These are phyloP conservation scores for Parnassius apollo DNA, from an alignment of 2,888 invertebrate genomes.

Conservation along the genomic window DNA sequence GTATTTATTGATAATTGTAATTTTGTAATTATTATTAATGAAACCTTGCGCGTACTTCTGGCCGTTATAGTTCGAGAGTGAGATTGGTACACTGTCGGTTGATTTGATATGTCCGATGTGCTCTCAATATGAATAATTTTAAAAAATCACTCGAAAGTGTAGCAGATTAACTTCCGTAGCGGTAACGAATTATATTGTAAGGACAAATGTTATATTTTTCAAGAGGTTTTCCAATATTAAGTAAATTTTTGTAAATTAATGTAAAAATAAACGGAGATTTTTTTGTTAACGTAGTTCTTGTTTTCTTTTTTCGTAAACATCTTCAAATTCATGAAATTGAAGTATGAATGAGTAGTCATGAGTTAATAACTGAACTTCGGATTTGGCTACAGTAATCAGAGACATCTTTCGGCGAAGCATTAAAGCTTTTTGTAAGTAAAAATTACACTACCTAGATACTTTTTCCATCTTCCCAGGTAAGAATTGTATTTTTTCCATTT, in stretches of 20 bases:
- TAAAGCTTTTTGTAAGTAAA: too few species aligned
- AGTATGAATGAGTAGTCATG: too few species aligned
- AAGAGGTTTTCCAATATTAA: conserved; percentile 65
- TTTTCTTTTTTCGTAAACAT: conserved; percentile 2
- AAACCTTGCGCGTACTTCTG: conserved; percentile 47
- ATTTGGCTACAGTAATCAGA: too few species aligned
- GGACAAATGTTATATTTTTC: conserved; percentile 70
- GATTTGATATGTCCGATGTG: neutral
- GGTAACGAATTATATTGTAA: conserved; percentile 37
- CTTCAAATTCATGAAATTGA: neutral
- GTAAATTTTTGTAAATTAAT: conserved; percentile 75
- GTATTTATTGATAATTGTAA: conserved; percentile 76
- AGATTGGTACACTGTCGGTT: neutral
- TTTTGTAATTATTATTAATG: conserved; percentile 63
- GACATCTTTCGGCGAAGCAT: too few species aligned
- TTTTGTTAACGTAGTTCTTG: conserved; percentile 59
- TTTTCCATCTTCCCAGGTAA: too few species aligned
- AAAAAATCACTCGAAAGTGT: conserved; percentile 13
- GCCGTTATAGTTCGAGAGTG: conserved; percentile 13
- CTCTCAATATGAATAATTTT: neutral
- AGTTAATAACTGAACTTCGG: too few species aligned
- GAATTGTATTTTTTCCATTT: too few species aligned
- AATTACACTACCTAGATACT: too few species aligned
- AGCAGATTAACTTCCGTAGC: conserved; percentile 8
- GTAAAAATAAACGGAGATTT: conserved; percentile 78